Evolutionary conservation across 2,888 invertebrate genomes (phyloP).

Genomic region (Pandemis corylana): DNA sequence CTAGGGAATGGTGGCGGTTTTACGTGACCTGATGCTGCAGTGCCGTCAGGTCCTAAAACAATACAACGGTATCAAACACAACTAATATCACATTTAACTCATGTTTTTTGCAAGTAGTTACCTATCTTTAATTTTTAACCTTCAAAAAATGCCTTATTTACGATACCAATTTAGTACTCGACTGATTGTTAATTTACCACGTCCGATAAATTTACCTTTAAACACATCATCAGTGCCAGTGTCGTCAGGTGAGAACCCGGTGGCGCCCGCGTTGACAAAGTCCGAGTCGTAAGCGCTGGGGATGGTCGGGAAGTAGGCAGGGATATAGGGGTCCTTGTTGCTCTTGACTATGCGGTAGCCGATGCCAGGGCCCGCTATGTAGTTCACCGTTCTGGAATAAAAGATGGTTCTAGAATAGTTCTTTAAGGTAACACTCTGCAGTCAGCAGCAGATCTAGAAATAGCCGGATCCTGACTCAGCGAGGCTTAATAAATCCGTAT

Average conservation of each 20-base stretch:
- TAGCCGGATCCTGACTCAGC: too few relatives aligned
- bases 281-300: constrained; percentile 83
- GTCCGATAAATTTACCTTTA: constrained; percentile 63
- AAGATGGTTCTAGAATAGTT: neutral
- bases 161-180: too few relatives aligned
- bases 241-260: constrained; percentile 57
- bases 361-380: constrained; percentile 91
- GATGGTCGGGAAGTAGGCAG: constrained; percentile 85
- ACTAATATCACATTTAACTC: too few relatives aligned
- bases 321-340: constrained; percentile 87
- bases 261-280: constrained; percentile 70
- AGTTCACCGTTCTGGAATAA: constrained; percentile 87
- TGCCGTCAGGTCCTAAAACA: constrained; percentile 77
- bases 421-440: neutral
- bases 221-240: constrained; percentile 70
- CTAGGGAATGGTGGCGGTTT: constrained; percentile 79
- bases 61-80: neutral
- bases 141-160: too few relatives aligned
- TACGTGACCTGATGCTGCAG: constrained; percentile 85
- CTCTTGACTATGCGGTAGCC: constrained; percentile 90
- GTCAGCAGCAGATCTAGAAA: too few relatives aligned
- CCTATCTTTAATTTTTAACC: neutral
- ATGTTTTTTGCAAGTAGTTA: neutral
- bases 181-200: too few relatives aligned
- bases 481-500: too few relatives aligned